Evolutionary conservation across 2,113 vertebrate genomes (phyloP), one percentile per base, ranked within the genome.

Genomic region (Oreotragus oreotragus): DNA sequence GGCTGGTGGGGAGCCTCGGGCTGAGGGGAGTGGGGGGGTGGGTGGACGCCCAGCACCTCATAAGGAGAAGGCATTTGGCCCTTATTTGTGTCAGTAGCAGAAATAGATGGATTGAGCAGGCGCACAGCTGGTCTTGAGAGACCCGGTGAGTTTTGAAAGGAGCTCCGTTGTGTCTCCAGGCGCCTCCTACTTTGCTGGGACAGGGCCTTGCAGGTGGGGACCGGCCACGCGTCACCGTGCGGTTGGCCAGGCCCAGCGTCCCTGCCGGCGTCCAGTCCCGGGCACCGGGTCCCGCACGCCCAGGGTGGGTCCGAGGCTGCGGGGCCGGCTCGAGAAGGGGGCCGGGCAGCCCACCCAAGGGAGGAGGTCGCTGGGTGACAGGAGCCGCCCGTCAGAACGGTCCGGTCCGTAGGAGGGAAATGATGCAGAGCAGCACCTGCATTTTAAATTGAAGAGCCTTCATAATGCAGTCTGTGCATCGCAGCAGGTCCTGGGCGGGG

Each of bases 251-350:
- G 33, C 64, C 64, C 64, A 9, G 76, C 2, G n/a, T 79, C 64
- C 23, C 88, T 12, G 30, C 77, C 2, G 1, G 58, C 33, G 7
- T 39, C 55, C 66, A 36, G 13, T 64, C 14, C 30, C 2, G 1
- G 33, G 36, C 39, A n/a, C 11, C 0, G 3, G 57, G 5, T 14
- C 7, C 57, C 3, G 11, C 25, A 5, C 1, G 21, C 21, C n/a
- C 66, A 25, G 27, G 0, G 1, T 1, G 6, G 57, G 23, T 17
- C 28, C 9, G 1, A 33, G 45, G 16, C 45, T 80, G 28, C 2
- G 1, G 77, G 77, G 23, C 39, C 0, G 28, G 76, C 45, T 47
- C 0, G 15, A 47, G 45, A 30, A 49, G 8, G 47, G 77, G 77
- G 17, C 77, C 0, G 1, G 17, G 39, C 55, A 1, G 5, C 21